These are phyloP conservation scores for Drosophila mulleri DNA, from an alignment of 2,888 invertebrate genomes.

Conservation along the genomic window DNA sequence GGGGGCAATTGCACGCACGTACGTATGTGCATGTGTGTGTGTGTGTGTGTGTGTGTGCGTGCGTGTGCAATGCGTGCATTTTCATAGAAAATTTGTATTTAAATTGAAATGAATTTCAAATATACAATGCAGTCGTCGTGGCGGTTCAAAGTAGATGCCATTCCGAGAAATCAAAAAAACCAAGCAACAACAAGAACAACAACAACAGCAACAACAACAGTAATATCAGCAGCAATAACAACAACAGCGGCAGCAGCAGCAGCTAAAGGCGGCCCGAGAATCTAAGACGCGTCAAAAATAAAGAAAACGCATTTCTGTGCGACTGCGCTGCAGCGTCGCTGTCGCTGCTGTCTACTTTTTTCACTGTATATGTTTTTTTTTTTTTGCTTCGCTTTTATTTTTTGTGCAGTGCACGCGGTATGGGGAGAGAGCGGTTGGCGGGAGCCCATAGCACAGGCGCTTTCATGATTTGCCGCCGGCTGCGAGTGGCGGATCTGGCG, in stretches of 20 bases:
- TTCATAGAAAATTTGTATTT: slow-evolving; percentile 80
- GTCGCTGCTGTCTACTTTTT: slow-evolving; percentile 47
- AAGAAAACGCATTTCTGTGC: slow-evolving; percentile 70
- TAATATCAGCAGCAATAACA: slow-evolving; percentile 3
- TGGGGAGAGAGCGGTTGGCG: slow-evolving; percentile 3
- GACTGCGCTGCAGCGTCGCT: slow-evolving; percentile 31
- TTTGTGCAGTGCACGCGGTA: slow-evolving; percentile 33
- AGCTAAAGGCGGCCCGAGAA: slow-evolving; percentile 48
- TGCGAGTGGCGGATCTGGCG: slow-evolving; percentile 59
- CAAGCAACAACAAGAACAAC: slow-evolving; percentile 8
- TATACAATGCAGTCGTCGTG: slow-evolving; percentile 73
- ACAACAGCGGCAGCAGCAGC: slow-evolving; percentile 6
- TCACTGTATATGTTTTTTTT: slow-evolving; percentile 6
- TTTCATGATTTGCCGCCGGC: slow-evolving; percentile 79
- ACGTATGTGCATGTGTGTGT: no score
- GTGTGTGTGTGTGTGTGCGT: slow-evolving; percentile 15
- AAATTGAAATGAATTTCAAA: slow-evolving; percentile 80
- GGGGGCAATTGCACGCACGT: slow-evolving; percentile 36
- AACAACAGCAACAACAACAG: slow-evolving; percentile 18
- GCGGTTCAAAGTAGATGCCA: slow-evolving; percentile 78
- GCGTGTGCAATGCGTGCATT: slow-evolving; percentile 73
- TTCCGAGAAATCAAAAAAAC: slow-evolving; percentile 74
- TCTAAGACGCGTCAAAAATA: slow-evolving; percentile 80
- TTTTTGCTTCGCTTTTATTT: slow-evolving; percentile 19
- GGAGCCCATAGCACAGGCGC: slow-evolving; percentile 47